phyloP scores from a whole-genome alignment of 2,113 vertebrate genomes.

The Xiphophorus hellerii region DNA sequence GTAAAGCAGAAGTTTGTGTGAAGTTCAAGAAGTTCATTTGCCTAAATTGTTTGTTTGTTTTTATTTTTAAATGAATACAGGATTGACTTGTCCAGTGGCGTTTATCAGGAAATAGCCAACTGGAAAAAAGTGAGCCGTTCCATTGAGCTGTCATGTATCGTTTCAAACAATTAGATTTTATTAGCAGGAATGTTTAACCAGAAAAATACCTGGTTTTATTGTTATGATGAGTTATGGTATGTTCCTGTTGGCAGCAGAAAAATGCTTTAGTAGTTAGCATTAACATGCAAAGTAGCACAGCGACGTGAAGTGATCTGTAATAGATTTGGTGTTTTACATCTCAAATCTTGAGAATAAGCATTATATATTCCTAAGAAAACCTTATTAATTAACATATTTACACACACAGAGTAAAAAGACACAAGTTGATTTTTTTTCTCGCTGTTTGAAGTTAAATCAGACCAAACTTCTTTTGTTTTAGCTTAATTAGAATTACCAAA shows the following conservation, averaged over 20 bases:
- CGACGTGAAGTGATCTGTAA: background rate
- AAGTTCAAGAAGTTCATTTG: background rate
- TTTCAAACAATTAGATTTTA: background rate
- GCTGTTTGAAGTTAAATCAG: too few species aligned
- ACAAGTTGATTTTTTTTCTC: too few species aligned
- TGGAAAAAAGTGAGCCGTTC: background rate
- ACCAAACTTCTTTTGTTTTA: too few species aligned
- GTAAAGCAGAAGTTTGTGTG: background rate
- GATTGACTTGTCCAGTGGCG: background rate
- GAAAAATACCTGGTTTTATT: background rate
- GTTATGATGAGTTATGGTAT: background rate
- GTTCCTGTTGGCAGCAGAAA: background rate
- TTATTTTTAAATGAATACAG: background rate
- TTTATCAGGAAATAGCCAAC: background rate
- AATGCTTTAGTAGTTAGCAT: background rate
- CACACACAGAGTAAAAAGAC: too few species aligned
- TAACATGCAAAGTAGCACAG: background rate
- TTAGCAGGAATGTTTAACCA: background rate
- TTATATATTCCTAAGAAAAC: too few species aligned
- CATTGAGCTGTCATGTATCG: background rate
- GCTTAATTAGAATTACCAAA: too few species aligned
- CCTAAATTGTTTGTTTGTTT: background rate
- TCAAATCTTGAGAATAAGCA: background rate
- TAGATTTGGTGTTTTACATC: background rate
- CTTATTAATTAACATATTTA: too few species aligned